A percentile compares a stretch with the other conserved stretches of the same genome.
phyloP scores from a whole-genome alignment of 2,888 invertebrate genomes.

The Azorinus chamasolen region DNA sequence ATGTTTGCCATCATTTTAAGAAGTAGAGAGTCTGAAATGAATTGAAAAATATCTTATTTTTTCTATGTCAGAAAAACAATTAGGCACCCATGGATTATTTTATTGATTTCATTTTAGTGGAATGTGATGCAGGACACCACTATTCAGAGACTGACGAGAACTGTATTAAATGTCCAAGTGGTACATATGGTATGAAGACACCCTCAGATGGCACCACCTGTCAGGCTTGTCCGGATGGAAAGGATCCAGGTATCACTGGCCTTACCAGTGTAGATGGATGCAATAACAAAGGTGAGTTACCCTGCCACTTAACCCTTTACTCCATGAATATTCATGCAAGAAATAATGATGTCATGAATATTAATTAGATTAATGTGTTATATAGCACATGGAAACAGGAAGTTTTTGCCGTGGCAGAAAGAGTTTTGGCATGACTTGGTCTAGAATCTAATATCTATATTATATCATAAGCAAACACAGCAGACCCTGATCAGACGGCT shows the following conservation, averaged over 20 bases:
- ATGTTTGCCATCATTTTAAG: too few species aligned
- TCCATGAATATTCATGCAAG: too few species aligned
- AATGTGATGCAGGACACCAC: slow-evolving; percentile 69
- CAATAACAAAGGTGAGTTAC: slow-evolving; percentile 51
- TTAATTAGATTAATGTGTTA: background rate
- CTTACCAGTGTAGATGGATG: slow-evolving; percentile 56
- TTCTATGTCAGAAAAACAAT: too few species aligned
- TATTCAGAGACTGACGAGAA: slow-evolving; percentile 9
- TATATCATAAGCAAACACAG: too few species aligned
- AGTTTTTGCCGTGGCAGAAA: too few species aligned
- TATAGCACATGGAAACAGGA: too few species aligned
- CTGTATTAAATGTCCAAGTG: slow-evolving; percentile 67
- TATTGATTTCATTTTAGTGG: slow-evolving; percentile 61
- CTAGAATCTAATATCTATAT: too few species aligned
- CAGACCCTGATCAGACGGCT: too few species aligned
- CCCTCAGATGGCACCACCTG: slow-evolving; percentile 46
- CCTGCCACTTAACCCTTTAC: background rate
- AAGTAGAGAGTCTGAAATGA: too few species aligned
- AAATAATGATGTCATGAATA: too few species aligned
- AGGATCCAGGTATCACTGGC: slow-evolving; percentile 47
- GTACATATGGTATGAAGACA: slow-evolving; percentile 52
- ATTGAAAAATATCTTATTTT: too few species aligned
- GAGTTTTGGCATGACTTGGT: background rate
- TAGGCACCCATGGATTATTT: too few species aligned
- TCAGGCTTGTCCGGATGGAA: slow-evolving; percentile 56